Evolutionary conservation across 2,888 invertebrate genomes (phyloP).

Genomic region (Callinectes sapidus): DNA sequence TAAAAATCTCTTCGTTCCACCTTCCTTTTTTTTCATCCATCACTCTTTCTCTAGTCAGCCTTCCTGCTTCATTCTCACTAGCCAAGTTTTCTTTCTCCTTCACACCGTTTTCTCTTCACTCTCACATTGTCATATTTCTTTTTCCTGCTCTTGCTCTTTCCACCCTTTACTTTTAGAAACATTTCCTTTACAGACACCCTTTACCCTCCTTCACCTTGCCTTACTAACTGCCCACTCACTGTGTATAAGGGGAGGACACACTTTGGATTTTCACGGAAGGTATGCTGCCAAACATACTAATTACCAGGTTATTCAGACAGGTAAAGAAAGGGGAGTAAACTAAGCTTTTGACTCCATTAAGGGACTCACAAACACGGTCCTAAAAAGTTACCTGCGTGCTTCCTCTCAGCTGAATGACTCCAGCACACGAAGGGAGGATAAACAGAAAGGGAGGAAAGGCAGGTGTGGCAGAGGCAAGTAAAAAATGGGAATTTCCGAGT

Average conservation of each 20-base stretch:
- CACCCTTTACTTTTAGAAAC: background rate
- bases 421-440: background rate
- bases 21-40: background rate
- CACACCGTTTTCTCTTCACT: background rate
- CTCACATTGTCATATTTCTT: background rate
- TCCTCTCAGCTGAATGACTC: background rate
- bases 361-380: background rate
- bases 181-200: background rate
- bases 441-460: background rate
- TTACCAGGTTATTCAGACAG: slow-evolving; percentile 7
- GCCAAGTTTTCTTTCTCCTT: background rate
- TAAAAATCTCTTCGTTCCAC: too few relatives aligned
- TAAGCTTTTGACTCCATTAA: background rate
- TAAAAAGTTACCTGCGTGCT: background rate
- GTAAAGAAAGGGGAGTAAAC: background rate
- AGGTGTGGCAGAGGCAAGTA: background rate
- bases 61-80: background rate
- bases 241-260: background rate
- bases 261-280: background rate
- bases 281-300: background rate
- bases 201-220: background rate
- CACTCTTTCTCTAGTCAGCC: background rate
- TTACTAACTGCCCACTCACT: background rate
- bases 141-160: background rate
- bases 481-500: background rate